Evolutionary conservation across 2,113 vertebrate species (phyloP).

Genomic region (Rhea americana): DNA sequence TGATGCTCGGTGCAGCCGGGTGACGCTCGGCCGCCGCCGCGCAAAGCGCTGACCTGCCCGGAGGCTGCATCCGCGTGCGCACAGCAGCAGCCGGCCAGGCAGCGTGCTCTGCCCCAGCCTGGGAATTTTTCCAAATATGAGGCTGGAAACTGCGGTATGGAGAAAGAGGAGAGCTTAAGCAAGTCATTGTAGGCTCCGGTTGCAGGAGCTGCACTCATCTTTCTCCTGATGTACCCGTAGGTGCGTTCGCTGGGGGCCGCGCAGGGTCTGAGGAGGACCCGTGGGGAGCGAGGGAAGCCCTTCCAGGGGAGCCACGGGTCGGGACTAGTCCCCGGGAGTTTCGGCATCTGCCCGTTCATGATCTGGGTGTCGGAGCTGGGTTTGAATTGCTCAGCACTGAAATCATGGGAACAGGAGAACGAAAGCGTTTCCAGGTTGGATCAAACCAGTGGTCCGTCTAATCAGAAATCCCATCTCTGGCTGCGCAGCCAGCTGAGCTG

Average conservation of each 20-base stretch:
- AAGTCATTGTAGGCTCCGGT: not conserved
- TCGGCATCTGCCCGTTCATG: fast-evolving
- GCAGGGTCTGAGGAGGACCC: not conserved
- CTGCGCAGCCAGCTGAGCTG: constrained; percentile 18
- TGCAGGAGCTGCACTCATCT: not conserved
- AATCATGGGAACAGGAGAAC: not conserved
- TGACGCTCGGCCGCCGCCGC: fast-evolving
- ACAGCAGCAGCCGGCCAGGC: fast-evolving
- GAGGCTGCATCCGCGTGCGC: not conserved
- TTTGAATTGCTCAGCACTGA: not conserved
- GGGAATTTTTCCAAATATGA: not conserved
- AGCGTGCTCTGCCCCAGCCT: not conserved
- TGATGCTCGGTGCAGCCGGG: not conserved
- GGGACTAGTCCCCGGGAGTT: not conserved
- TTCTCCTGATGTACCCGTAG: fast-evolving
- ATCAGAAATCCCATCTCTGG: not conserved
- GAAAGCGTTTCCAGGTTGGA: not conserved
- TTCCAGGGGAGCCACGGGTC: fast-evolving
- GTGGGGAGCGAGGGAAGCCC: fast-evolving
- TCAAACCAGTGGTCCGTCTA: not conserved
- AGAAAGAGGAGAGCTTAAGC: not conserved
- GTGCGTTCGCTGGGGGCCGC: not conserved
- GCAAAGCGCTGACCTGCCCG: not conserved
- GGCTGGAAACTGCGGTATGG: constrained; percentile 8
- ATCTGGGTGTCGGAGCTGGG: not conserved